Evolutionary conservation across 2,888 invertebrate species (phyloP), one percentile per base, ranked within the genome.

Genomic region (Onthophagus sagittarius): DNA sequence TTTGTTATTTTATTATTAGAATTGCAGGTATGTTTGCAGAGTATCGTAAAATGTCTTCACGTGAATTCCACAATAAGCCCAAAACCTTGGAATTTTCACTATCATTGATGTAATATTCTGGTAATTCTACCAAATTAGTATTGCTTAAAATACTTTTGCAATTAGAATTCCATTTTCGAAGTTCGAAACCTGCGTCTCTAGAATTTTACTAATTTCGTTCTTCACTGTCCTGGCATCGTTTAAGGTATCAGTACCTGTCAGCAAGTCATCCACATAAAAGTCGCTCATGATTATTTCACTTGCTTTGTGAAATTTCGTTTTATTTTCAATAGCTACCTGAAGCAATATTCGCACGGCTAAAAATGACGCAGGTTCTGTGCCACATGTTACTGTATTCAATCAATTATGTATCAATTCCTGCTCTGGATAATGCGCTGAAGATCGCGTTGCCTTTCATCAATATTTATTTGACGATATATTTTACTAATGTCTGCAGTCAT

Each of bases 201-300:
- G n/a, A n/a, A n/a, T n/a, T n/a, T n/a, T n/a, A n/a, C n/a, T n/a
- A n/a, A n/a, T n/a, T n/a, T n/a, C n/a, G n/a, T n/a, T n/a, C n/a
- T n/a, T n/a, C n/a, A n/a, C n/a, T n/a, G n/a, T n/a, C n/a, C n/a
- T n/a, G 9, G 64, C 6, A 39, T 73, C 15, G 11, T 70, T 63
- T 7, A 70, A 62, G 6, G 71, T 65, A 14, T 74, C 63, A 0
- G 70, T 63, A 0, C 73, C 75, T 7, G 73, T 73, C 63, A 76
- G 33, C 9, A 75, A 14, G 63, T 75, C 75, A n/a, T 76, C 76
- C 4, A 76, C 63, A 31, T 76, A 74, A 67, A 75, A 75, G 32
- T 73, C 71, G 9, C 23, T 64, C 15, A 11, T 15, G 15, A 31
- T 67, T 9, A 3, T 31, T 0, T n/a, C 31, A 5, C 31, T 9